Conservation (phyloP, 2,113 vertebrate genomes). For the Hippoglossus stenolepis region DNA sequence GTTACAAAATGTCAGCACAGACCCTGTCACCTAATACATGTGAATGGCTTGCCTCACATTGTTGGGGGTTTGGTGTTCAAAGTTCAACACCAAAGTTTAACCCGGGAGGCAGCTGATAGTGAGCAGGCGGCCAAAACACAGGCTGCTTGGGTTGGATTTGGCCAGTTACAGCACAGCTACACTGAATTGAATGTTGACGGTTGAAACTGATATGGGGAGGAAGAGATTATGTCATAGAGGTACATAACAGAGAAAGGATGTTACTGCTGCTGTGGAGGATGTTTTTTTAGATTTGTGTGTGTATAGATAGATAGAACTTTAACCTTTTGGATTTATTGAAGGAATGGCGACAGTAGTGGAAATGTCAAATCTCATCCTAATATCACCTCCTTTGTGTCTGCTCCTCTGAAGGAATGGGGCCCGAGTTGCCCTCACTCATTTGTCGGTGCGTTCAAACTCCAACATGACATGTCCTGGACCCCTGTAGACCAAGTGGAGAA, state of each 20-base stretch:
- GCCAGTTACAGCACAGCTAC: neutral
- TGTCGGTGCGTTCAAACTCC: constrained; percentile 92
- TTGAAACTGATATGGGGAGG: neutral
- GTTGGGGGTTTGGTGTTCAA: constrained; percentile 32
- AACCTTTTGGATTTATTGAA: no score
- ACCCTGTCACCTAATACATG: constrained; percentile 4
- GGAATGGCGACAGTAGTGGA: no score
- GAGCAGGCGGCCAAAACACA: neutral
- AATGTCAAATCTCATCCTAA: neutral
- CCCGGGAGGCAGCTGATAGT: neutral
- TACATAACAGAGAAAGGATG: neutral
- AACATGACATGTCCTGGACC: constrained; percentile 96
- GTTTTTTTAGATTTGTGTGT: neutral
- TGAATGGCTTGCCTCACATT: neutral
- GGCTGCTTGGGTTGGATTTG: neutral
- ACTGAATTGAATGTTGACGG: neutral
- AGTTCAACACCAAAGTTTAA: constrained; percentile 10
- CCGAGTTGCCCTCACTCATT: constrained; percentile 89
- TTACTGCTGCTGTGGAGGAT: neutral
- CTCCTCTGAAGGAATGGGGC: constrained; percentile 91
- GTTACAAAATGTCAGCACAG: neutral
- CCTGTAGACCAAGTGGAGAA: constrained; percentile 86
- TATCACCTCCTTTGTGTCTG: neutral
- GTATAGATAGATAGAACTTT: no score
- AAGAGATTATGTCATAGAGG: neutral